phyloP scores from a whole-genome alignment of 2,113 vertebrate species.

The Dicrurus megarhynchus region DNA sequence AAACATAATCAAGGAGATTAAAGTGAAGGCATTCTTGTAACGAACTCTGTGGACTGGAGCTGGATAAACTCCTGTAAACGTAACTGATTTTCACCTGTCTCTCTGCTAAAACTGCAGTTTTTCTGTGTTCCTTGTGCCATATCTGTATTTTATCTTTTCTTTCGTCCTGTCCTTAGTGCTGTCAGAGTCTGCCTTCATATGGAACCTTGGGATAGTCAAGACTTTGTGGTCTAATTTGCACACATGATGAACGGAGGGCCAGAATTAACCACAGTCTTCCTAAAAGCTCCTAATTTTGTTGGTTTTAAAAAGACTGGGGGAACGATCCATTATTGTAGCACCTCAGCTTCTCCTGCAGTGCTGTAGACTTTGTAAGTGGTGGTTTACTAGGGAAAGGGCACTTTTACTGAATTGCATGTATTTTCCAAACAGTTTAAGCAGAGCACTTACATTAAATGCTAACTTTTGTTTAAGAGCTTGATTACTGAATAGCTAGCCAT shows the following conservation, averaged over 20 bases:
- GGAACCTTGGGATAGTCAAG: background rate
- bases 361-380: background rate
- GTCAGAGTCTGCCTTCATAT: background rate
- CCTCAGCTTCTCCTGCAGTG: background rate
- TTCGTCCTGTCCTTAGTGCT: background rate
- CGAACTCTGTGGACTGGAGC: background rate
- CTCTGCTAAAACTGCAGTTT: background rate
- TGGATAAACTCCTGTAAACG: background rate
- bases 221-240: background rate
- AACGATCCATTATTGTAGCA: background rate
- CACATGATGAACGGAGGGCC: background rate
- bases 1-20: background rate
- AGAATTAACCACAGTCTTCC: background rate
- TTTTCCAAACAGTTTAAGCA: background rate
- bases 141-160: constrained; percentile 25
- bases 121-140: background rate
- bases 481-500: background rate
- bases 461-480: constrained; percentile 13
- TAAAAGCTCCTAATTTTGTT: background rate
- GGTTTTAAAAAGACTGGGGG: background rate
- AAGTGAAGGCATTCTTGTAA: background rate
- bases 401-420: background rate
- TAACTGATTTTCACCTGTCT: background rate
- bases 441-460: background rate
- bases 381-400: background rate